Evolutionary conservation across 2,113 vertebrate species (phyloP).

Genomic region (Telmatochromis bifrenatus): DNA sequence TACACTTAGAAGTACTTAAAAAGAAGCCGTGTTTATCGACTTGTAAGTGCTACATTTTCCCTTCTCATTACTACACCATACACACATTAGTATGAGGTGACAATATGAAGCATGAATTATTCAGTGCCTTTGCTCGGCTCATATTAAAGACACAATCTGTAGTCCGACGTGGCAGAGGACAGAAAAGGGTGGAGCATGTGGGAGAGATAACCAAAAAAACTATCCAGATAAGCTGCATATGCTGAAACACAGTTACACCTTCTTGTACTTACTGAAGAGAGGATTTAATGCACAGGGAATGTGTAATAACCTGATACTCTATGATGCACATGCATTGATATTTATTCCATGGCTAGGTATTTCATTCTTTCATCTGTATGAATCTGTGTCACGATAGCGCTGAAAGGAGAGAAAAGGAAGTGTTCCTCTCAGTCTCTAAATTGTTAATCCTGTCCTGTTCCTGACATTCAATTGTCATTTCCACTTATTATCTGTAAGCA

Average conservation of each 20-base stretch:
- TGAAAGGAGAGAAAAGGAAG: not conserved
- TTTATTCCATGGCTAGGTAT: conserved; percentile 21
- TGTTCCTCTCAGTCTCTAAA: not conserved
- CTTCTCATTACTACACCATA: not conserved
- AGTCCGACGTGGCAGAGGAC: not conserved
- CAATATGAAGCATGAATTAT: not conserved
- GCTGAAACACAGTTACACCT: not conserved
- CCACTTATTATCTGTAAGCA: not conserved
- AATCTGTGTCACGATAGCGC: not conserved
- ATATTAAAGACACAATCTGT: not conserved
- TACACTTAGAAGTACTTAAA: not conserved
- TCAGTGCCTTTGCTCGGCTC: not conserved
- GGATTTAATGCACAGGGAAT: not conserved
- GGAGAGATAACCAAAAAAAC: not conserved
- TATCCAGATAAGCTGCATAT: not conserved
- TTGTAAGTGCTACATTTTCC: not conserved
- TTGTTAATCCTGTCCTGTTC: not conserved
- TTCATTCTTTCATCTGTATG: conserved; percentile 4
- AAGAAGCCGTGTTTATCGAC: not conserved
- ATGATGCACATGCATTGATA: not conserved
- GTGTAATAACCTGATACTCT: not conserved
- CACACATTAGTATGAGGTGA: not conserved
- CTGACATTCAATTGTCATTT: conserved; percentile 3
- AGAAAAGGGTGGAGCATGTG: not conserved
- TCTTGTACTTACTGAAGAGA: not conserved